phyloP scores from a whole-genome alignment of 2,797 vertebrate species.

The Centropyge bicolor region DNA sequence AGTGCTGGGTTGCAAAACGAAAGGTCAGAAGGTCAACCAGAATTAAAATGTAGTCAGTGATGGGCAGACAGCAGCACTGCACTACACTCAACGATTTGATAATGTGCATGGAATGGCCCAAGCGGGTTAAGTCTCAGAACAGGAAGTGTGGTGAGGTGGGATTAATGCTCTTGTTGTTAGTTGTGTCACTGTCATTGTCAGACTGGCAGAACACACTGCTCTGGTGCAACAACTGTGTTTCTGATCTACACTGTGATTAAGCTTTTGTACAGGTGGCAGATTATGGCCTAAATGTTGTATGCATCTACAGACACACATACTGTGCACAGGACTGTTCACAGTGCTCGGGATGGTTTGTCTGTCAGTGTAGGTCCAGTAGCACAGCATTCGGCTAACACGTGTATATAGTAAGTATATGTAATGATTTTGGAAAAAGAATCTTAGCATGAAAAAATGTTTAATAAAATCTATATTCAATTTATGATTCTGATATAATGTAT shows the following conservation, averaged over 20 bases:
- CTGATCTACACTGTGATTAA: constrained; percentile 69
- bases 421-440: not conserved
- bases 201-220: constrained; percentile 59
- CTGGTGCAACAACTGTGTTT: constrained; percentile 43
- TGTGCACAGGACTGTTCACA: constrained; percentile 2
- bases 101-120: constrained; percentile 23
- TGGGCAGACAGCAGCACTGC: not conserved
- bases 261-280: constrained; percentile 68
- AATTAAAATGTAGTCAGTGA: not conserved
- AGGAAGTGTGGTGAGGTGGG: constrained; percentile 52
- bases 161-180: constrained; percentile 76
- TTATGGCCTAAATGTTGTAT: constrained; percentile 64
- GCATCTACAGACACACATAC: constrained; percentile 13
- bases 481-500: too few species aligned
- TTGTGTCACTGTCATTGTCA: constrained; percentile 60
- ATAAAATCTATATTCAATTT: not conserved
- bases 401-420: not conserved
- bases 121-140: constrained; percentile 55
- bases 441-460: not conserved
- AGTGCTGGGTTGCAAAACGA: not conserved
- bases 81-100: constrained; percentile 1
- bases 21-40: constrained; percentile 1
- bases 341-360: not conserved
- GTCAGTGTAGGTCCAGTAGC: not conserved
- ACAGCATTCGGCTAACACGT: not conserved